A percentile compares a stretch with the other conserved stretches of the same genome.
These are phyloP conservation scores for Panagrolaimus sp. DNA, from an alignment of 1,140 invertebrate species.

Conservation along the genomic window DNA sequence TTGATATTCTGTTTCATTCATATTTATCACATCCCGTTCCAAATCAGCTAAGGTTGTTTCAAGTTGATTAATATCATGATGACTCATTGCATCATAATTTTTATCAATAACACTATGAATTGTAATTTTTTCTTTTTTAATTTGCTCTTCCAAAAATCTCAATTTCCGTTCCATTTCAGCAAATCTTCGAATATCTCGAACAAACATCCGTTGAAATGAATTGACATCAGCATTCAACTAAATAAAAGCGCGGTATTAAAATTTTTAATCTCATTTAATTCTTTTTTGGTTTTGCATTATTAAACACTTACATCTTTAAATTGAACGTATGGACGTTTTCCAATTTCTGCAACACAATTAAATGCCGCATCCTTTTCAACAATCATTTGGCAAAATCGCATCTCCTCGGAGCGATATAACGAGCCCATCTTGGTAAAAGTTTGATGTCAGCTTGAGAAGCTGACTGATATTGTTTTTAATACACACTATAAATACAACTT, in stretches of 20 bases:
- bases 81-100: conserved; percentile 50
- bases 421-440: conserved; percentile 60
- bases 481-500: too few relatives aligned
- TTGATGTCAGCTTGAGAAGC: conserved; percentile 8
- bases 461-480: too few relatives aligned
- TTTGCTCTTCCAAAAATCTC: conserved; percentile 54
- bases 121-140: conserved; percentile 53
- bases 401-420: conserved; percentile 81
- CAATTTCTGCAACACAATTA: conserved; percentile 77
- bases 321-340: conserved; percentile 80
- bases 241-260: conserved; percentile 7
- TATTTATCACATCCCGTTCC: conserved; percentile 58
- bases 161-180: conserved; percentile 88
- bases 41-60: conserved; percentile 52
- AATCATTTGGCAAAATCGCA: conserved; percentile 81
- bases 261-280: background rate
- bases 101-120: conserved; percentile 46
- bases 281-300: too few relatives aligned
- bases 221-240: conserved; percentile 72
- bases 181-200: conserved; percentile 78
- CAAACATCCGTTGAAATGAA: conserved; percentile 83
- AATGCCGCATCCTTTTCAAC: conserved; percentile 82
- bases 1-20: conserved; percentile 57
- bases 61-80: conserved; percentile 55
- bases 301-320: conserved; percentile 77